Percentiles rank a stretch among this genome's conserved stretches.
These are phyloP conservation scores for Agrotis clavis DNA, from an alignment of 2,888 invertebrate species.

Conservation along the genomic window DNA sequence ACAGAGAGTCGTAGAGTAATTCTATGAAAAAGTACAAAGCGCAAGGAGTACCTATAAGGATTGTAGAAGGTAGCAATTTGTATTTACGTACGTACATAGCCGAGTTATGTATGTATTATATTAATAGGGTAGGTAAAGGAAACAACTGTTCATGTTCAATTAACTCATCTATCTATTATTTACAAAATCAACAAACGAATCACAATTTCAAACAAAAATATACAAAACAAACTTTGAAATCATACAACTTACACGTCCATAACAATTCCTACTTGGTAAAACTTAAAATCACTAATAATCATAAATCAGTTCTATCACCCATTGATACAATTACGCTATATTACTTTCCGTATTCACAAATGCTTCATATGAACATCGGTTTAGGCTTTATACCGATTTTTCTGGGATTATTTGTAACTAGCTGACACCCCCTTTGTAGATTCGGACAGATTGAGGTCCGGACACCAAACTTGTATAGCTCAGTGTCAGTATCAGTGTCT, in stretches of 20 bases:
- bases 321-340: conserved; percentile 61
- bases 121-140: conserved; percentile 46
- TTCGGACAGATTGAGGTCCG: not conserved
- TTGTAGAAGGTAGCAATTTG: too few species aligned
- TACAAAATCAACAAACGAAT: conserved; percentile 88
- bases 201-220: conserved; percentile 84
- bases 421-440: not conserved
- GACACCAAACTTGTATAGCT: not conserved
- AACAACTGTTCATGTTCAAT: conserved; percentile 71
- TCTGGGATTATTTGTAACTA: conserved; percentile 17
- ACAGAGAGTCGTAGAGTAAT: too few species aligned
- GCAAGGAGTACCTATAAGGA: too few species aligned
- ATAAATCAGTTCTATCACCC: conserved; percentile 70
- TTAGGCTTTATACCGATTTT: conserved; percentile 17
- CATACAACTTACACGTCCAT: conserved; percentile 76
- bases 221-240: conserved; percentile 78
- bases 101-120: not conserved
- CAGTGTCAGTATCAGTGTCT: too few species aligned
- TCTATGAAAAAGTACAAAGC: too few species aligned
- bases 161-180: conserved; percentile 89
- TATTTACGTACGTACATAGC: too few species aligned
- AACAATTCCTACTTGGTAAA: conserved; percentile 85
- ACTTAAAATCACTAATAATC: conserved; percentile 74
- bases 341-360: conserved; percentile 46
- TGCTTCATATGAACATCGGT: conserved; percentile 21